phyloP scores from a whole-genome alignment of 2,888 invertebrate genomes.

The Andrena camellia region DNA sequence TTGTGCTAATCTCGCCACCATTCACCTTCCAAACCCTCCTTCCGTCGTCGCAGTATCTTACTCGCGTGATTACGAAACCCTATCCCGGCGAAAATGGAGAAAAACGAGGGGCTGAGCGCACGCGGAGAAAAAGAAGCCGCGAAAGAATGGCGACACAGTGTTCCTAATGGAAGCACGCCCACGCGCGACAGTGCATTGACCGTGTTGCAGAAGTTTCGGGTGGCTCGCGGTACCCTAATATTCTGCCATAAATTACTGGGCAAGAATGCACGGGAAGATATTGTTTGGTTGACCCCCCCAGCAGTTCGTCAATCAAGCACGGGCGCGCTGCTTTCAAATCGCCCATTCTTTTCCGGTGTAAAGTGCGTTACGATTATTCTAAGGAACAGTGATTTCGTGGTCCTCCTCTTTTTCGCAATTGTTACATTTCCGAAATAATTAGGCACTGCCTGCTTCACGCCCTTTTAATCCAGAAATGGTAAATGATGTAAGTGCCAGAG shows the following conservation, averaged over 20 bases:
- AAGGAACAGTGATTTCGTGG: constrained; percentile 1
- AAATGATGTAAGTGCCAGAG: too few species aligned
- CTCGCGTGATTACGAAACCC: neutral
- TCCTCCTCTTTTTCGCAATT: neutral
- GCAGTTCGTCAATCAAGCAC: constrained; percentile 54
- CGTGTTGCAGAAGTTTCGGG: constrained; percentile 54
- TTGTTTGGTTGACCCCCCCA: constrained; percentile 55
- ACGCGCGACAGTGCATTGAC: constrained; percentile 60
- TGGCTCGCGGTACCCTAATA: constrained; percentile 60
- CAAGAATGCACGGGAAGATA: constrained; percentile 50
- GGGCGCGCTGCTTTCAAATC: constrained; percentile 16
- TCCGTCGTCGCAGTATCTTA: neutral
- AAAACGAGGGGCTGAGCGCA: neutral
- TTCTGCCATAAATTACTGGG: constrained; percentile 63
- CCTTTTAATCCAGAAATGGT: too few species aligned
- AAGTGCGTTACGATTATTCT: neutral
- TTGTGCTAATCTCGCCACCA: too few species aligned
- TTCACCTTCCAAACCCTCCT: neutral
- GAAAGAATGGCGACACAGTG: constrained; percentile 53
- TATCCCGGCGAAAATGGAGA: neutral
- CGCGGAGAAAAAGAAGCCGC: constrained; percentile 20
- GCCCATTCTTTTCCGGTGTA: constrained; percentile 6
- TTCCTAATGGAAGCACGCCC: constrained; percentile 59
- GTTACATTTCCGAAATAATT: too few species aligned
- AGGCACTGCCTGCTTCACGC: too few species aligned